Evolutionary conservation across 64 coral and sea anemone genomes (phyloP).

Genomic region (Pachyseris speciosa): DNA sequence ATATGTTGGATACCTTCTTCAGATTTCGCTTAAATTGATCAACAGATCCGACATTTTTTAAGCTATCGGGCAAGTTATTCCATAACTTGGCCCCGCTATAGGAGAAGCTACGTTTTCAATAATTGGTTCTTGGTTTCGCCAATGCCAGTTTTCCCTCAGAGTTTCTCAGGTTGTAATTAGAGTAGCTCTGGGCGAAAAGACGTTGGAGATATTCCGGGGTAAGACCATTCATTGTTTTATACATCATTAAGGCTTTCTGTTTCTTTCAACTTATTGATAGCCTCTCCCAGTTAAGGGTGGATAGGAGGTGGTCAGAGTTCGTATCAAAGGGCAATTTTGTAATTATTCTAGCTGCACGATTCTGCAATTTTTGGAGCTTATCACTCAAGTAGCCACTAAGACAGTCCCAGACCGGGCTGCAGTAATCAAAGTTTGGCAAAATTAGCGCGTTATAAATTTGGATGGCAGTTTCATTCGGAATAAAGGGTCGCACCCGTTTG

Average conservation of each 20-base stretch:
- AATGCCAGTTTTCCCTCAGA: slow-evolving; percentile 5
- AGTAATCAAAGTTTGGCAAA: slow-evolving; percentile 32
- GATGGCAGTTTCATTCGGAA: slow-evolving; percentile 4
- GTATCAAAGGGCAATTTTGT: slow-evolving; percentile 6
- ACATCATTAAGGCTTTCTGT: slow-evolving; percentile 23
- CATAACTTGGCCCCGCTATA: slow-evolving; percentile 7
- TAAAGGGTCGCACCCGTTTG: slow-evolving; percentile 33
- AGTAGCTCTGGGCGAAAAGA: background rate
- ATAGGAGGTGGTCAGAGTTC: background rate
- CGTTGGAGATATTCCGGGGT: background rate
- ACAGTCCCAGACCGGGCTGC: slow-evolving; percentile 34
- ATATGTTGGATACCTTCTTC: background rate
- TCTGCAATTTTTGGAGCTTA: slow-evolving; percentile 60
- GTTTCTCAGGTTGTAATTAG: slow-evolving; percentile 30
- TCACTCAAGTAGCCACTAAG: slow-evolving; percentile 19
- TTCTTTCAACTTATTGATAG: background rate
- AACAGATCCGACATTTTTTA: background rate
- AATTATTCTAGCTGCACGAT: slow-evolving; percentile 54
- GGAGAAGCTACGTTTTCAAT: slow-evolving; percentile 26
- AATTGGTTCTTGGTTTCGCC: background rate
- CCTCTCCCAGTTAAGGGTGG: slow-evolving; percentile 13
- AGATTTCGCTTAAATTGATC: background rate
- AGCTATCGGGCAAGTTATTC: background rate
- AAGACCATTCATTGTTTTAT: slow-evolving; percentile 18
- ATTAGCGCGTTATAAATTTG: slow-evolving; percentile 48